Evolutionary conservation across 2,113 vertebrate species (phyloP), one percentile per base, ranked within the genome.

Genomic region (Mesoclemmys tuberculata): DNA sequence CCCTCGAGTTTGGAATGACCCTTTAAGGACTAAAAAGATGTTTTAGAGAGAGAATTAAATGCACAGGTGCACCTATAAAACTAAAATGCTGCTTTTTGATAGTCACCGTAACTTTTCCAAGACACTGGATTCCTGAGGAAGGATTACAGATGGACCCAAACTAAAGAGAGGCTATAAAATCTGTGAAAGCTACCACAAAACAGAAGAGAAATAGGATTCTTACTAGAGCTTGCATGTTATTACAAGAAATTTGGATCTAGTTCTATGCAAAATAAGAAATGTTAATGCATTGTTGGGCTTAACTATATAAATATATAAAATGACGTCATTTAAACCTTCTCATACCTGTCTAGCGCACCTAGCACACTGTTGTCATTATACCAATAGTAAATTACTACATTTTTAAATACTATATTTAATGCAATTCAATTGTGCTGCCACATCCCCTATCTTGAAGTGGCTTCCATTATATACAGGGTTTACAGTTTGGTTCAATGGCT

Each of bases 11-110:
- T 88, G 79, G 56, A 91, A 82, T 56, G 61, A 90, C 44, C 54
- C 86, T 95, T 93, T 88, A 84, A 93, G 85, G 95, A 94, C 90
- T 80, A 89, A 58, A 89, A 27, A 74, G 61, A 85, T 82, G 64
- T 94, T 75, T 90, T 68, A 87, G 52, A 77, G 88, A 81, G 61
- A 89, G 38, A 96, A 89, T 88, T 92, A 94, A 90, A 90, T 94
- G 93, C 86, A 82, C 51, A 87, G 61, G 81, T 83, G 52, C 74
- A 64, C 51, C 85, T 56, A 55, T 79, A 96, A 91, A 93, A 81
- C 82, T 77, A 85, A 89, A 91, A 71, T 82, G 46, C 48, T 86
- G 26, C 16, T 79, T 84, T 95, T 90, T 56, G 78, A 95, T 83
- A 64, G 48, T 56, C 29, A 6, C 29, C 49, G 38, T 93, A 68